A percentile compares a stretch with the other conserved stretches of the same genome.
Conservation (phyloP, 2,113 vertebrate genomes). For the Stigmatopora argus region DNA sequence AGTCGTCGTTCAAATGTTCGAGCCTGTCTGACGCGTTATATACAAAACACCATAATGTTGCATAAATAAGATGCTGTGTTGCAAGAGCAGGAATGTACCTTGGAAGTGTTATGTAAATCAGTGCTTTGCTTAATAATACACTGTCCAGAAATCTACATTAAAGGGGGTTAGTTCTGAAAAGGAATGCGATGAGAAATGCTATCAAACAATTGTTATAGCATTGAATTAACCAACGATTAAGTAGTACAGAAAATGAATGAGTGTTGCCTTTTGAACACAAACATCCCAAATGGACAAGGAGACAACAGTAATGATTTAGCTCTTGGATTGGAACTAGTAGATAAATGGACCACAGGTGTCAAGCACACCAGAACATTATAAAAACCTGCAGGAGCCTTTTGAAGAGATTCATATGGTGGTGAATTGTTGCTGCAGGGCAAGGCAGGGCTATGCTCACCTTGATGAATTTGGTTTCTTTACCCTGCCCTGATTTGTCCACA, state of each 20-base stretch:
- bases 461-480: conserved; percentile 15
- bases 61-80: conserved; percentile 40
- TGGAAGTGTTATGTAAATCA: neutral
- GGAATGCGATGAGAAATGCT: neutral
- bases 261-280: no score
- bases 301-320: neutral
- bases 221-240: no score
- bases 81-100: conserved; percentile 8
- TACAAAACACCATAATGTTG: conserved; percentile 44
- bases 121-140: conserved; percentile 3
- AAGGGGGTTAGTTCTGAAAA: neutral
- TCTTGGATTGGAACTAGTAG: neutral
- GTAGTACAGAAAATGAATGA: no score
- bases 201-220: neutral
- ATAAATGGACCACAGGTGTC: neutral
- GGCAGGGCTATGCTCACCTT: conserved; percentile 35
- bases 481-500: conserved; percentile 31
- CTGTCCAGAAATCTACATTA: neutral
- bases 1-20: conserved; percentile 2
- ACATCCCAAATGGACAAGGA: neutral
- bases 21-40: conserved; percentile 20
- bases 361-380: neutral
- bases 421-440: conserved; percentile 26
- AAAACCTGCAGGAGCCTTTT: neutral
- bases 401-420: conserved; percentile 9